phyloP scores from a whole-genome alignment of 2,888 invertebrate genomes.

The Sarcophaga carnaria region DNA sequence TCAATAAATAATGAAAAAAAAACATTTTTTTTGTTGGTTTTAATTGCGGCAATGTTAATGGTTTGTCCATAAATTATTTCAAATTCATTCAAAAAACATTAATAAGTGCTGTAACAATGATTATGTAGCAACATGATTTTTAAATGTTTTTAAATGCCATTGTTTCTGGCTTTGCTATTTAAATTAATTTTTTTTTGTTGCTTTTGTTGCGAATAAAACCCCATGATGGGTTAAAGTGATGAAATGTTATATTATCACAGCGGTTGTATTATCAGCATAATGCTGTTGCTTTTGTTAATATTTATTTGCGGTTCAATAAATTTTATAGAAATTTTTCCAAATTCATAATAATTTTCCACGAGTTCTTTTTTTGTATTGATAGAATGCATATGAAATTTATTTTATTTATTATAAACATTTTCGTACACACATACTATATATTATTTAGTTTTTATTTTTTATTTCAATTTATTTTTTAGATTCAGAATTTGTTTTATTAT shows the following conservation, averaged over 20 bases:
- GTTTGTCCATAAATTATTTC: too few species aligned
- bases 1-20: too few species aligned
- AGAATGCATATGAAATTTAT: conserved; percentile 9
- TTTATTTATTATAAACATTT: conserved; percentile 16
- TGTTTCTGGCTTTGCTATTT: neutral
- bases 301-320: conserved; percentile 67
- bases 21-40: too few species aligned
- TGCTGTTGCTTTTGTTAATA: conserved; percentile 53
- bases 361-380: neutral
- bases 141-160: conserved; percentile 14
- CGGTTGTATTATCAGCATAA: conserved; percentile 62
- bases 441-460: too few species aligned
- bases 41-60: too few species aligned
- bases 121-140: conserved; percentile 21
- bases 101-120: neutral
- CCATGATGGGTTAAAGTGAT: conserved; percentile 56
- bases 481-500: conserved; percentile 35
- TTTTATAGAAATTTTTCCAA: conserved; percentile 46
- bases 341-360: conserved; percentile 50
- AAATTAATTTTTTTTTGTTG: neutral
- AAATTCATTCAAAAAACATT: neutral
- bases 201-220: conserved; percentile 24
- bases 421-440: neutral
- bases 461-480: neutral
- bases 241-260: conserved; percentile 65